Evolutionary conservation across 2,797 vertebrate species (phyloP).

Genomic region (Gymnoscopelus braueri): DNA sequence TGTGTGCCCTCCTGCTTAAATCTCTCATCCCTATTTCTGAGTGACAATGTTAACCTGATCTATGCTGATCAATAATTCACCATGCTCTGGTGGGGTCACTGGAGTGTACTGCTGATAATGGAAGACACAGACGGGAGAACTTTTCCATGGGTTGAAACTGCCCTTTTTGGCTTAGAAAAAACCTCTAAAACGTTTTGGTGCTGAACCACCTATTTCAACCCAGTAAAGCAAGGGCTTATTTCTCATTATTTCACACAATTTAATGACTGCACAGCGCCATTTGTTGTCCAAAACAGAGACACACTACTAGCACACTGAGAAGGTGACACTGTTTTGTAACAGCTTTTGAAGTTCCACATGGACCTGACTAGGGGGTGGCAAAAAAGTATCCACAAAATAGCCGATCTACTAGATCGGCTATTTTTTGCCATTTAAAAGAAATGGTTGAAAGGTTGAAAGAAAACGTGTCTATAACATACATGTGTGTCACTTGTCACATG

Average conservation of each 20-base stretch:
- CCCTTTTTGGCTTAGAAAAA: background rate
- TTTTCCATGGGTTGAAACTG: conserved; percentile 34
- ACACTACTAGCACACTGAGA: background rate
- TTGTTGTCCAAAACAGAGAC: conserved; percentile 63
- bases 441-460: too few species aligned
- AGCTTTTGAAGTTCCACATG: too few species aligned
- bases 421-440: too few species aligned
- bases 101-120: conserved; percentile 43
- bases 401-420: too few species aligned
- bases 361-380: too few species aligned
- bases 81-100: conserved; percentile 30
- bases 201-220: conserved; percentile 42
- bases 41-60: conserved; percentile 68
- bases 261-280: conserved; percentile 72
- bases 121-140: conserved; percentile 41
- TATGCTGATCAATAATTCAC: conserved; percentile 71
- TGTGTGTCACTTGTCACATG: too few species aligned
- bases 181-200: conserved; percentile 41
- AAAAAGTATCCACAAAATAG: too few species aligned
- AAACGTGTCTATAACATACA: too few species aligned
- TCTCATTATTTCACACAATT: conserved; percentile 20
- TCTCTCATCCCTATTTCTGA: conserved; percentile 48
- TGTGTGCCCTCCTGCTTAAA: conserved; percentile 30
- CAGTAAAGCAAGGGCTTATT: conserved; percentile 29
- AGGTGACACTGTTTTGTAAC: background rate